phyloP scores from a whole-genome alignment of 2,888 invertebrate species.

The Drosophila differens region DNA sequence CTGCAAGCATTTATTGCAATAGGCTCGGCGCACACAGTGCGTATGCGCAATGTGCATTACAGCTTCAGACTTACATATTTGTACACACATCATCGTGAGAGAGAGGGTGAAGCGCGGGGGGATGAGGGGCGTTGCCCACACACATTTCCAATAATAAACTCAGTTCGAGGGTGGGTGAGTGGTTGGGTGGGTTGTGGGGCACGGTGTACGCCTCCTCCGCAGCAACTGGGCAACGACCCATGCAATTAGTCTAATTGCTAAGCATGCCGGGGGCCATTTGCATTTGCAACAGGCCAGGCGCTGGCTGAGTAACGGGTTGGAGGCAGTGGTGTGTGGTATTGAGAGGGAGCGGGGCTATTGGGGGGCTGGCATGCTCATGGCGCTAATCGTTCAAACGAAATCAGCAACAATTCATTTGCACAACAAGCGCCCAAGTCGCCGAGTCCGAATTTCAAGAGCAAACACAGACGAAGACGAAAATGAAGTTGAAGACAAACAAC shows the following conservation, averaged over 20 bases:
- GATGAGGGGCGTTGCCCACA: not conserved
- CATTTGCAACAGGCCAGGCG: conserved; percentile 50
- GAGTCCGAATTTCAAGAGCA: conserved; percentile 41
- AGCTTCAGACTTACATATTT: conserved; percentile 10
- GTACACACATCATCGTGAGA: not conserved
- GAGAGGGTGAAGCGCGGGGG: too few relatives aligned
- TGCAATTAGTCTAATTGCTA: conserved; percentile 81
- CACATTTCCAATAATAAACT: not conserved
- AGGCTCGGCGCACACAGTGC: conserved; percentile 76
- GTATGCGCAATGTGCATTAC: conserved; percentile 74
- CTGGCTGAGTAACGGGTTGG: conserved; percentile 8
- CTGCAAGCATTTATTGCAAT: conserved; percentile 78
- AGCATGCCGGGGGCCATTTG: conserved; percentile 74
- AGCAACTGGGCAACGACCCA: conserved; percentile 56
- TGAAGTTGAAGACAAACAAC: conserved; percentile 3
- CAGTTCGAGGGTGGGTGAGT: not conserved
- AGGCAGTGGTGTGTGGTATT: not conserved
- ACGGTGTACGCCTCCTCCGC: conserved; percentile 34
- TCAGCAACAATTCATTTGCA: conserved; percentile 85
- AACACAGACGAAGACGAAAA: conserved; percentile 8
- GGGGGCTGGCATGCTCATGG: conserved; percentile 50
- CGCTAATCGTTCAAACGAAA: conserved; percentile 85
- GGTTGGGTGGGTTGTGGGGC: conserved; percentile 17
- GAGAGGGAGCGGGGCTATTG: not conserved
- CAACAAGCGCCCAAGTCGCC: conserved; percentile 81